Conservation (phyloP, 2,888 invertebrate species). For the Andrena camellia region DNA sequence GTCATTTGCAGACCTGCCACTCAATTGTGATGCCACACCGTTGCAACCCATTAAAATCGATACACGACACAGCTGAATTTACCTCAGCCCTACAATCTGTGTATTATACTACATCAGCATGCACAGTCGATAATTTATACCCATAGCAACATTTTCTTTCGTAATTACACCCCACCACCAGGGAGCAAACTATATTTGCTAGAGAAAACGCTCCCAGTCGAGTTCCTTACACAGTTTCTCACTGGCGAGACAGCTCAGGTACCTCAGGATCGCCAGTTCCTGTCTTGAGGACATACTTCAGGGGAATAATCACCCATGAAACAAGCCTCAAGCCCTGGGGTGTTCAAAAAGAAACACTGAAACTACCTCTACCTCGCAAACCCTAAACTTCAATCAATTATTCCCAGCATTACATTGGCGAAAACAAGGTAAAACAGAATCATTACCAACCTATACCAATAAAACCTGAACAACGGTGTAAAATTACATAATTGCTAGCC, state of each 20-base stretch:
- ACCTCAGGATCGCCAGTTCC: no score
- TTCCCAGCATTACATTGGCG: background rate
- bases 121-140: constrained; percentile 4
- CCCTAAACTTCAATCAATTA: background rate
- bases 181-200: background rate
- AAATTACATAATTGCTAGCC: constrained; percentile 17
- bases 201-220: no score
- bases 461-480: background rate
- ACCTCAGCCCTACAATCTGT: constrained; percentile 3
- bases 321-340: no score
- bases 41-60: constrained; percentile 37
- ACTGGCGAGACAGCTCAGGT: no score
- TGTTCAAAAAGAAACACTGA: background rate
- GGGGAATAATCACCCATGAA: background rate
- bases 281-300: background rate
- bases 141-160: background rate
- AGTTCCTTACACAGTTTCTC: no score
- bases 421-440: background rate
- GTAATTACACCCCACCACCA: background rate
- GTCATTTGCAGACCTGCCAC: constrained; percentile 56
- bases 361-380: no score
- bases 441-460: background rate
- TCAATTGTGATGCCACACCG: constrained; percentile 21
- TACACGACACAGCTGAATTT: constrained; percentile 15
- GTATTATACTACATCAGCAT: constrained; percentile 23